phyloP scores from a whole-genome alignment of 2,888 invertebrate genomes.

The Himalopsyche kuldschensis region DNA sequence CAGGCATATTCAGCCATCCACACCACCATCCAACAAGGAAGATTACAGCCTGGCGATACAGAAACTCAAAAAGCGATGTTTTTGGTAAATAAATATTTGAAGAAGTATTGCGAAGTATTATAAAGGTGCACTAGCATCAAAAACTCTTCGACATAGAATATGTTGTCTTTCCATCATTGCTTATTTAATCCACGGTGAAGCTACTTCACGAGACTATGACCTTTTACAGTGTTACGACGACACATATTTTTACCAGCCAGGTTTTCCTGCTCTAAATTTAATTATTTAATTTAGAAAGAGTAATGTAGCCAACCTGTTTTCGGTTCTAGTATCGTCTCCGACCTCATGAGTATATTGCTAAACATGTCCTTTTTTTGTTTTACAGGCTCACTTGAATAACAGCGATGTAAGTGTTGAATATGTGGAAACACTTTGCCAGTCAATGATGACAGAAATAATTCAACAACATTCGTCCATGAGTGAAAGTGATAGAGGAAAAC shows the following conservation, averaged over 20 bases:
- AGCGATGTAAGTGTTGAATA: constrained; percentile 90
- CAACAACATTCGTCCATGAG: constrained; percentile 64
- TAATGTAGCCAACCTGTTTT: too few relatives aligned
- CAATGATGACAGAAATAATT: constrained; percentile 71
- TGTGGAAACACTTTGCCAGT: constrained; percentile 80
- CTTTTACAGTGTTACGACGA: too few relatives aligned
- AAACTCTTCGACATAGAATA: too few relatives aligned
- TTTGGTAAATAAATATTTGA: constrained; percentile 67
- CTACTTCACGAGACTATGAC: background rate
- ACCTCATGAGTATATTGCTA: too few relatives aligned
- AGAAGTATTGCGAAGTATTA: too few relatives aligned
- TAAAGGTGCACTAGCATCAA: too few relatives aligned
- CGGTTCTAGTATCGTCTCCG: too few relatives aligned
- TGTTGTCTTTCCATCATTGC: too few relatives aligned
- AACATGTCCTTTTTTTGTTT: constrained; percentile 41
- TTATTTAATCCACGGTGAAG: background rate
- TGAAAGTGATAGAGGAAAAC: constrained; percentile 67
- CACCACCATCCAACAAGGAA: constrained; percentile 76
- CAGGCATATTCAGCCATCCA: constrained; percentile 85
- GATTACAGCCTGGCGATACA: constrained; percentile 75
- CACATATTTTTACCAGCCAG: too few relatives aligned
- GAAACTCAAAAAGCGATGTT: constrained; percentile 78
- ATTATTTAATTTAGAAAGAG: too few relatives aligned
- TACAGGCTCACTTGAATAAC: constrained; percentile 83
- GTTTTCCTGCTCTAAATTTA: too few relatives aligned